Conservation (phyloP, 2,888 invertebrate species). For the Athalia cordata region DNA sequence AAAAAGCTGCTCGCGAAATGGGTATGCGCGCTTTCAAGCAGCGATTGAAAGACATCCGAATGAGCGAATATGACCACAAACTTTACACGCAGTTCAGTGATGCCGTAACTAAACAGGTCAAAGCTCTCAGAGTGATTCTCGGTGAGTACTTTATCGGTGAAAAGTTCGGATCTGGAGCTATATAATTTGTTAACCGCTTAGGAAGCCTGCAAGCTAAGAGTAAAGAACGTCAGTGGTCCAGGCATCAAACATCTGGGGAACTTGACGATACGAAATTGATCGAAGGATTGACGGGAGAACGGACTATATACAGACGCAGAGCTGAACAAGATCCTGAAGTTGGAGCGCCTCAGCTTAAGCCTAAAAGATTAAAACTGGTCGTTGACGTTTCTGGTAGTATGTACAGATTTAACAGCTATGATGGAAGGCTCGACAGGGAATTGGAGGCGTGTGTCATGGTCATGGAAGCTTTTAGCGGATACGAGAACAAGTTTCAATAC, state of each 20-base stretch:
- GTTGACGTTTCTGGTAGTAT: conserved; percentile 97
- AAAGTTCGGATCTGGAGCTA: neutral
- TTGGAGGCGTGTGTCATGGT: conserved; percentile 92
- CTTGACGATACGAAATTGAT: conserved; percentile 96
- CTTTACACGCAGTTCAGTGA: conserved; percentile 88
- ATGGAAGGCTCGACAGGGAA: conserved; percentile 92
- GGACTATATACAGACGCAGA: conserved; percentile 90
- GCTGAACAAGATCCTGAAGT: conserved; percentile 91
- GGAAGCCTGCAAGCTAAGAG: conserved; percentile 91
- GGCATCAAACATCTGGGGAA: conserved; percentile 96
- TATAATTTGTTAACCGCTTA: conserved; percentile 45
- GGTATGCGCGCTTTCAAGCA: conserved; percentile 91
- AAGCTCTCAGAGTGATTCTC: conserved; percentile 89
- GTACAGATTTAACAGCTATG: conserved; percentile 98
- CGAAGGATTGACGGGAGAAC: conserved; percentile 95
- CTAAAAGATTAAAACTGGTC: conserved; percentile 90
- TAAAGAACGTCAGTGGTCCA: conserved; percentile 94
- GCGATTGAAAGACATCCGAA: conserved; percentile 91
- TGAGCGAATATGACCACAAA: conserved; percentile 95
- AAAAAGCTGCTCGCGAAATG: conserved; percentile 94
- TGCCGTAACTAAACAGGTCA: conserved; percentile 88
- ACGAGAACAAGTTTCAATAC: conserved; percentile 91
- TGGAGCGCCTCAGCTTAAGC: conserved; percentile 90
- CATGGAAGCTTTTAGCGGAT: conserved; percentile 93
- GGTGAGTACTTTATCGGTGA: conserved; percentile 72